Conservation (phyloP, 2,888 invertebrate genomes). For the Scaptomyza parva region DNA sequence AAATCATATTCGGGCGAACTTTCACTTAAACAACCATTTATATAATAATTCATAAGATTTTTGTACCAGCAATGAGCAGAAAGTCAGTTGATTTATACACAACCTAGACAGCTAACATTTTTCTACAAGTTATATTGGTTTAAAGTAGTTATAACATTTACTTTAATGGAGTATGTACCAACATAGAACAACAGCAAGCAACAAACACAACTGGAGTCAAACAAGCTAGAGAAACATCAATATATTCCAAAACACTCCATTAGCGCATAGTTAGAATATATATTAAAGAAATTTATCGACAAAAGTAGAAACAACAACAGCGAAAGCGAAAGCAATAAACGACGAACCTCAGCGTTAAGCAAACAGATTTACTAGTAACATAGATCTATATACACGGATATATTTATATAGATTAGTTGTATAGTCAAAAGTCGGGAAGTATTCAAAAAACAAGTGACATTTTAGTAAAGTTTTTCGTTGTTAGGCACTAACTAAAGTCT, state of each 20-base stretch:
- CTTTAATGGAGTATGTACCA: constrained; percentile 49
- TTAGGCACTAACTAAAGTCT: constrained; percentile 25
- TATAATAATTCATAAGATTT: constrained; percentile 56
- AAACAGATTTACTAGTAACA: constrained; percentile 63
- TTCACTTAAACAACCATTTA: constrained; percentile 63
- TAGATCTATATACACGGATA: constrained; percentile 51
- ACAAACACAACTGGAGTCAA: constrained; percentile 35
- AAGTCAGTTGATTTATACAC: constrained; percentile 48
- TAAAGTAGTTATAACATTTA: constrained; percentile 20
- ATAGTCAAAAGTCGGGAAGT: constrained; percentile 43
- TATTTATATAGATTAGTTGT: constrained; percentile 45
- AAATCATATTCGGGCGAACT: constrained; percentile 66
- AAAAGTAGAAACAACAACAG: constrained; percentile 43
- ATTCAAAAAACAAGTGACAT: constrained; percentile 45
- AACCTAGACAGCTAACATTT: constrained; percentile 33
- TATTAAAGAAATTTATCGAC: constrained; percentile 63
- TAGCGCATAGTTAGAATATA: constrained; percentile 78
- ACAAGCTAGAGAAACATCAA: constrained; percentile 49
- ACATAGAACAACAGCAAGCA: constrained; percentile 30
- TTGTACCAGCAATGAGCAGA: constrained; percentile 65
- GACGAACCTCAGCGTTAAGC: constrained; percentile 77
- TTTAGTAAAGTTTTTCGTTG: constrained; percentile 51
- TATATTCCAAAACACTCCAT: constrained; percentile 81
- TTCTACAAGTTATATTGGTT: constrained; percentile 45
- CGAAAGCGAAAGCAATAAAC: constrained; percentile 78